phyloP scores from a whole-genome alignment of 2,113 vertebrate species.

The Lepisosteus oculatus region DNA sequence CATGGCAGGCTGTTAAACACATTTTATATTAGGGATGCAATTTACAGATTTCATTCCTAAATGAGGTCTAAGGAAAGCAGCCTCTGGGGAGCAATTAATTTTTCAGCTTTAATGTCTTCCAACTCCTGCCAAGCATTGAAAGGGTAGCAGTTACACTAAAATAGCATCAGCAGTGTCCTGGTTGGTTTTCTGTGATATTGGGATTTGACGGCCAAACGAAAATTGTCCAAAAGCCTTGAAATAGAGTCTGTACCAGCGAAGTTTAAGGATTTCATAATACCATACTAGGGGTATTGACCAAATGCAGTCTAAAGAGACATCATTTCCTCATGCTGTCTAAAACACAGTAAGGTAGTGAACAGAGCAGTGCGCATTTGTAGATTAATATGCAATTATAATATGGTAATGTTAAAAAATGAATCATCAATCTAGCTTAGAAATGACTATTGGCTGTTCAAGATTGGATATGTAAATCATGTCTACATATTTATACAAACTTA shows the following conservation, averaged over 20 bases:
- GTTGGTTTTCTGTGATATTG: not conserved
- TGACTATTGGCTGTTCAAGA: too few relatives aligned
- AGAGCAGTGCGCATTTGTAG: too few relatives aligned
- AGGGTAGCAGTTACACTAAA: slow-evolving; percentile 36
- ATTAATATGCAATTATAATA: too few relatives aligned
- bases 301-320: not conserved
- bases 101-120: slow-evolving; percentile 35
- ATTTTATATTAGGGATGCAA: slow-evolving; percentile 14
- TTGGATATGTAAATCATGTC: too few relatives aligned
- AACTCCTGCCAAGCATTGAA: slow-evolving; percentile 31
- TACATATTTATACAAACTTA: too few relatives aligned
- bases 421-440: too few relatives aligned
- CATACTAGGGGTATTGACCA: not conserved
- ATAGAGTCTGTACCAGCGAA: not conserved
- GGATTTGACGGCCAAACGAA: not conserved
- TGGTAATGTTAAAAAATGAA: too few relatives aligned
- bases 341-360: not conserved
- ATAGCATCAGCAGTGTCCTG: slow-evolving; percentile 24
- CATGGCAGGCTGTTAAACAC: slow-evolving; percentile 10
- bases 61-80: slow-evolving; percentile 10
- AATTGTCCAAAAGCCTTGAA: not conserved
- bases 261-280: not conserved
- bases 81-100: slow-evolving; percentile 22
- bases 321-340: not conserved
- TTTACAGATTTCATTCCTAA: slow-evolving; percentile 18